Evolutionary conservation across 2,888 invertebrate species (phyloP).

Genomic region (Eurytoma californica): DNA sequence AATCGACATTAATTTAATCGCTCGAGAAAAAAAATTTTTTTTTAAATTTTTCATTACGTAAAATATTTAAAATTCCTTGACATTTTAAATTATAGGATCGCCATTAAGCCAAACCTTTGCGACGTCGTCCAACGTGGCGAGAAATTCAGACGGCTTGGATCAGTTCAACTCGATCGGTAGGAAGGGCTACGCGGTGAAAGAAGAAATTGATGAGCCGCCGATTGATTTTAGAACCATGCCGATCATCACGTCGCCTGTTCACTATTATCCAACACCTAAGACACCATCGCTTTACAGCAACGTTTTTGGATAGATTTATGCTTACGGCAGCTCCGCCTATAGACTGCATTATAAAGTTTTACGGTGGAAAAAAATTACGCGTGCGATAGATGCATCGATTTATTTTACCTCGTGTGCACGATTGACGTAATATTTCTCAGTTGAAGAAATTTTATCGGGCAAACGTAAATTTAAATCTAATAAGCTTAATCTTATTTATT

Average conservation of each 20-base stretch:
- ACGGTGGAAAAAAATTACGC: too few relatives aligned
- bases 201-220: slow-evolving; percentile 63
- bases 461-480: too few relatives aligned
- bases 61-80: background rate
- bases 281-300: background rate
- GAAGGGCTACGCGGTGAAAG: slow-evolving; percentile 66
- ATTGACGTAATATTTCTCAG: too few relatives aligned
- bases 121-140: background rate
- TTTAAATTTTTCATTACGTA: too few relatives aligned
- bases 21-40: too few relatives aligned
- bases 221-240: slow-evolving; percentile 46
- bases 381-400: too few relatives aligned
- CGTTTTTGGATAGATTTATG: background rate
- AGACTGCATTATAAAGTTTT: background rate
- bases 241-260: slow-evolving; percentile 13
- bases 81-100: background rate
- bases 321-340: background rate
- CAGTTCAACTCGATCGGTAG: slow-evolving; percentile 31
- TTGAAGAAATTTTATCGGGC: too few relatives aligned
- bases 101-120: background rate
- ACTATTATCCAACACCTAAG: slow-evolving; percentile 2
- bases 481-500: too few relatives aligned
- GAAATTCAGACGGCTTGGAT: slow-evolving; percentile 10
- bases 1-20: too few relatives aligned
- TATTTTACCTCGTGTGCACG: too few relatives aligned